A percentile compares a stretch with the other conserved stretches of the same genome.
phyloP scores from a whole-genome alignment of 2,888 invertebrate species.

The Caenorhabditis sp. region DNA sequence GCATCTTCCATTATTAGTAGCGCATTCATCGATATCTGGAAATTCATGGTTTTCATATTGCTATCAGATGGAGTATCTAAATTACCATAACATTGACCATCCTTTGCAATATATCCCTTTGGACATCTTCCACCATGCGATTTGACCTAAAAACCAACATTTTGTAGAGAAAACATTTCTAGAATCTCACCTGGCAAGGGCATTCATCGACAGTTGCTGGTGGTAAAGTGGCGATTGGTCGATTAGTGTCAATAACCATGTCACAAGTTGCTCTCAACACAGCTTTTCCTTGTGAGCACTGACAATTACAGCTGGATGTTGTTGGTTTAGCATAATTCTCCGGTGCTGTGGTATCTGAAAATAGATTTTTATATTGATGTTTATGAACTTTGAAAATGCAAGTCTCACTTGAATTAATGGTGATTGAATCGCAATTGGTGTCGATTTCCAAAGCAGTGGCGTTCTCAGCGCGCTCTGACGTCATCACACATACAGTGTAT shows the following conservation, averaged over 20 bases:
- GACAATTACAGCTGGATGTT: conserved; percentile 55
- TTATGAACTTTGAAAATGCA: background rate
- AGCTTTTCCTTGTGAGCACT: conserved; percentile 60
- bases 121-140: conserved; percentile 58
- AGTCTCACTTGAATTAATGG: conserved; percentile 46
- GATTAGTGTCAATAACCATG: conserved; percentile 46
- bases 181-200: conserved; percentile 45
- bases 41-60: background rate
- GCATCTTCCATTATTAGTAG: conserved; percentile 64
- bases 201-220: conserved; percentile 62
- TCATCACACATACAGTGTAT: conserved; percentile 64
- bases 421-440: conserved; percentile 52
- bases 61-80: background rate
- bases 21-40: conserved; percentile 68
- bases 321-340: conserved; percentile 41
- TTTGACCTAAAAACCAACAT: conserved; percentile 3
- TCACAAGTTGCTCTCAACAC: conserved; percentile 58
- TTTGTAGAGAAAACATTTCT: too few relatives aligned
- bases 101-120: conserved; percentile 52
- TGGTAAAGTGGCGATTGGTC: conserved; percentile 61
- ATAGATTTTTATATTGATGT: background rate
- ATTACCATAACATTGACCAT: conserved; percentile 57
- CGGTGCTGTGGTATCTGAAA: conserved; percentile 57
- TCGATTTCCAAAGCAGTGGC: conserved; percentile 45
- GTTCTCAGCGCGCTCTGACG: conserved; percentile 38